Base-by-base conservation (phyloP, 2,113 vertebrate genomes). In the Henicopernis longicauda region DNA sequence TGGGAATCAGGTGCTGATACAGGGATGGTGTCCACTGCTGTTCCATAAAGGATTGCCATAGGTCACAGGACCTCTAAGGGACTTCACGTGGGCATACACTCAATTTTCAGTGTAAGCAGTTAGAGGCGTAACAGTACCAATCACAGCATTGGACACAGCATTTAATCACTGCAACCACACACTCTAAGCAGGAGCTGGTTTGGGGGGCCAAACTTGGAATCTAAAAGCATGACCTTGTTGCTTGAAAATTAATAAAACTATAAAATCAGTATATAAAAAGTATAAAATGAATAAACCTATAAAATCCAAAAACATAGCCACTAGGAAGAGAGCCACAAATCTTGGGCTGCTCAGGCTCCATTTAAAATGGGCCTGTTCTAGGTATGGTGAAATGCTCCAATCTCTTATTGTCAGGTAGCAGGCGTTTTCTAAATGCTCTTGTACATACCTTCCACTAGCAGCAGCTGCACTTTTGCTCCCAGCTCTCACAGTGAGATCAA, bases 291-390 rank as follows among this genome's bases (percentile, higher is more conserved):
- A 59, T 32, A 29, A 47, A 90, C 65, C 2, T 25, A 5, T 32
- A 42, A 82, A 47, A 36, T 61, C 6, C 3, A 5, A 61, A 69
- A 45, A 0, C 0, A 2, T 2, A 79, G n/a, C 25, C 17, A 8
- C 17, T 36, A 47, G 22, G 49, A 54, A n/a, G 67, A 65, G 11
- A 27, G 4, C 1, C 31, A 31, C 4, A 70, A 3, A 7, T 49
- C 11, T 31, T 29, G 45, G n/a, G 42, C 19, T 86, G 34, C 18
- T 79, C 26, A 36, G 31, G 25, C 7, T 58, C 29, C 5, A 12
- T 67, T 74, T 83, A 61, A 72, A 83, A 49, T 5, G 16, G 15
- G 3, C 5, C 22, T 54, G 45, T 44, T 70, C 20, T 55, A 59
- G n/a, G 10, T 8, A 8, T 6, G 27, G 66, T 50, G 49, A 88